phyloP scores from a whole-genome alignment of 2,888 invertebrate species.

The Euphydryas editha region DNA sequence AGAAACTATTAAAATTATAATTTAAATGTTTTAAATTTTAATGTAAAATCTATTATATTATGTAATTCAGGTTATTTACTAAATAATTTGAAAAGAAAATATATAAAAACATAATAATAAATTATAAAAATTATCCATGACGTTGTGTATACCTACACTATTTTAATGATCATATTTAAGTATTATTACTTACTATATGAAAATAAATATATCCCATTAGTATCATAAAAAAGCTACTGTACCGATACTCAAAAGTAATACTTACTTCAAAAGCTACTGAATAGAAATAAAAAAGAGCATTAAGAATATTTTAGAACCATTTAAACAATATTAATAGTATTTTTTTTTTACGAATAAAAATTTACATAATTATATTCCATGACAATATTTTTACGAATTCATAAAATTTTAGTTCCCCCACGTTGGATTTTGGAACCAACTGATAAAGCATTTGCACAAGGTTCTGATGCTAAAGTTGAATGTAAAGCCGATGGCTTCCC shows the following conservation, averaged over 20 bases:
- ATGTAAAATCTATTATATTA: no score
- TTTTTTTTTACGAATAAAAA: no score
- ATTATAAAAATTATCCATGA: no score
- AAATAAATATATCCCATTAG: neutral
- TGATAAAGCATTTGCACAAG: constrained; percentile 97
- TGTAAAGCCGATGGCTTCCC: constrained; percentile 98
- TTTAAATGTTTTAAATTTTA: neutral
- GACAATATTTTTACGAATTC: constrained; percentile 27
- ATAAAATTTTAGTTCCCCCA: constrained; percentile 91
- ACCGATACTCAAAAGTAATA: constrained; percentile 1
- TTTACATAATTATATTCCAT: neutral
- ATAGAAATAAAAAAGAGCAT: neutral
- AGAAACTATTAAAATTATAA: neutral
- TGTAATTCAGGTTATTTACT: constrained; percentile 2
- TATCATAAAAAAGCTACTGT: constrained; percentile 3
- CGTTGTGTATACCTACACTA: no score
- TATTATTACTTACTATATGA: neutral
- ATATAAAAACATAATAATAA: neutral
- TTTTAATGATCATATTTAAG: neutral
- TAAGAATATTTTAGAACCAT: no score
- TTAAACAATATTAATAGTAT: no score
- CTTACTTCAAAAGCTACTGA: neutral
- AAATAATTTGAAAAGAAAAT: constrained; percentile 1
- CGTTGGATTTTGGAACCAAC: constrained; percentile 98
- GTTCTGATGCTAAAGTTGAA: constrained; percentile 96